Percentiles rank a stretch among this genome's conserved stretches.
Conservation (phyloP, 1,140 invertebrate genomes). For the Drosophila pseudoobscura region DNA sequence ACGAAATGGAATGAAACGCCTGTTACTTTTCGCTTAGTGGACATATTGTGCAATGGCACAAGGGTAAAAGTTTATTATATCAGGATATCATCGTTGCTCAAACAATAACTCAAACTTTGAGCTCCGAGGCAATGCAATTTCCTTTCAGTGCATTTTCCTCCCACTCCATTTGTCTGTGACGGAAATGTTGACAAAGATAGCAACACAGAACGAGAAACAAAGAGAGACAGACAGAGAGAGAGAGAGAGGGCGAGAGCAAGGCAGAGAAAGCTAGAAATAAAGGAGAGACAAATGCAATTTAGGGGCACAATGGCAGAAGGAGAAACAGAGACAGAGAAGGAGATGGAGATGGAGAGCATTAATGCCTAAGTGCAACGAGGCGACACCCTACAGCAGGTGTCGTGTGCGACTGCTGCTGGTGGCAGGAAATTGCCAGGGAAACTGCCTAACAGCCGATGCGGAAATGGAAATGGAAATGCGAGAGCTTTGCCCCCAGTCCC, state of each 20-base stretch:
- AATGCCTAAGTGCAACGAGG: conserved; percentile 33
- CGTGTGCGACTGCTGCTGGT: conserved; percentile 10
- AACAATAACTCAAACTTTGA: no score
- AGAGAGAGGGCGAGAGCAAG: no score
- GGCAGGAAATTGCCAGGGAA: conserved; percentile 43
- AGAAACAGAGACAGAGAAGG: not conserved
- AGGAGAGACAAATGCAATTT: conserved; percentile 43
- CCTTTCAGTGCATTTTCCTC: conserved; percentile 24
- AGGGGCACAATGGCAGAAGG: conserved; percentile 29
- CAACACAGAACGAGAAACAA: conserved; percentile 10
- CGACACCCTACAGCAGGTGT: no score
- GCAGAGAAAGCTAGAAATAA: no score
- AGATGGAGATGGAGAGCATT: conserved; percentile 9
- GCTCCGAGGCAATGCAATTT: no score
- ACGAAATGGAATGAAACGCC: no score
- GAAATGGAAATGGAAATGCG: conserved; percentile 42
- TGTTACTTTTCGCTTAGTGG: no score
- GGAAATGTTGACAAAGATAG: conserved; percentile 60
- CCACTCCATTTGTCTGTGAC: conserved; percentile 53
- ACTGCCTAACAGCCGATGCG: conserved; percentile 5
- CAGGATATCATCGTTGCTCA: no score
- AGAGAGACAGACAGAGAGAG: conserved; percentile 6
- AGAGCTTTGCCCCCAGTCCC: conserved; percentile 3
- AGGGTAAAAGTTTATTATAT: no score
- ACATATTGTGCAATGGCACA: no score